These are phyloP conservation scores for Papilio elwesi DNA, from an alignment of 2,888 invertebrate genomes.

Conservation along the genomic window DNA sequence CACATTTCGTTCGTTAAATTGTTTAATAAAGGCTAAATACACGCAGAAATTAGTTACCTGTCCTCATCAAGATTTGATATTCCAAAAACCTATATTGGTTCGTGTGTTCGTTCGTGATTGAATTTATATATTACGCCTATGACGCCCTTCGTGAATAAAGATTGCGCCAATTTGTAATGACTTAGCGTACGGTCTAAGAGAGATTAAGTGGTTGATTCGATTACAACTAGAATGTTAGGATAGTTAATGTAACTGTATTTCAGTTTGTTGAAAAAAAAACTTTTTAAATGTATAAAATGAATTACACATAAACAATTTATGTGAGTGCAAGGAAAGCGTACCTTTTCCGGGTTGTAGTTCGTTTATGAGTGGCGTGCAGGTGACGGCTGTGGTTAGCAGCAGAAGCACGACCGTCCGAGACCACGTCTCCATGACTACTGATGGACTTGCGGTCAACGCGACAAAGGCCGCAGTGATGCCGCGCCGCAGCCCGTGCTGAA, in stretches of 20 bases:
- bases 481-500: slow-evolving; percentile 58
- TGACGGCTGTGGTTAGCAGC: slow-evolving; percentile 54
- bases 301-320: slow-evolving; percentile 31
- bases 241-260: too few relatives aligned
- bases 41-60: neutral
- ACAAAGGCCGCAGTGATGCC: slow-evolving; percentile 63
- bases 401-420: slow-evolving; percentile 64
- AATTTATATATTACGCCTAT: too few relatives aligned
- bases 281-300: neutral
- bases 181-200: too few relatives aligned
- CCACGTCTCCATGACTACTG: slow-evolving; percentile 76
- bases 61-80: neutral
- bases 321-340: slow-evolving; percentile 47
- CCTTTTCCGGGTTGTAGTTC: slow-evolving; percentile 71
- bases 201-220: too few relatives aligned
- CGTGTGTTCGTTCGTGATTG: too few relatives aligned
- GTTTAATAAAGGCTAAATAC: neutral
- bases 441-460: slow-evolving; percentile 50
- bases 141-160: too few relatives aligned
- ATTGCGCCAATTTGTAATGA: too few relatives aligned
- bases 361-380: slow-evolving; percentile 69
- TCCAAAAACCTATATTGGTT: neutral
- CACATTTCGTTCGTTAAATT: neutral
- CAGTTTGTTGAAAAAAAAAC: neutral
- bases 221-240: too few relatives aligned